Evolutionary conservation across 2,888 invertebrate genomes (phyloP).

Genomic region (Meteorus cinctellus): DNA sequence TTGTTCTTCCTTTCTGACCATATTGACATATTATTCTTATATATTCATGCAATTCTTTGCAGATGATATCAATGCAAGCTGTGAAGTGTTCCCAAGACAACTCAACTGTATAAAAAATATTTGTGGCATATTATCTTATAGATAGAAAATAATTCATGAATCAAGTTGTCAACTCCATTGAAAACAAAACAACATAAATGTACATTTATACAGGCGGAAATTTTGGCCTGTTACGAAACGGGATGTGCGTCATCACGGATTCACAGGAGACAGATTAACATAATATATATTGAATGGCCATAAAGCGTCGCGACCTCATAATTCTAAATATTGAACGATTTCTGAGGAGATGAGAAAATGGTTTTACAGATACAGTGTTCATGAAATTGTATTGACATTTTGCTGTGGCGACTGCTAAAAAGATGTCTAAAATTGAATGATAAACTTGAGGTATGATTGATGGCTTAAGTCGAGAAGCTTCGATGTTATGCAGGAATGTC

Average conservation of each 20-base stretch:
- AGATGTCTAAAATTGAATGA: not conserved
- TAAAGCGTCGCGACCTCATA: conserved; percentile 38
- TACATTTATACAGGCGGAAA: no score
- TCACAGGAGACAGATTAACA: not conserved
- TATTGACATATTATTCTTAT: no score
- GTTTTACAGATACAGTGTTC: not conserved
- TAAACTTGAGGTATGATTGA: no score
- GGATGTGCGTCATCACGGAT: not conserved
- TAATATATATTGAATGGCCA: conserved; percentile 7
- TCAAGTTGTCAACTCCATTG: conserved; percentile 19
- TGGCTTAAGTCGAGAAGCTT: no score
- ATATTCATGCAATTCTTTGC: no score
- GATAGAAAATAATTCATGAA: no score
- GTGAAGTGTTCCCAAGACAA: no score
- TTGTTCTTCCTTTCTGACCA: no score
- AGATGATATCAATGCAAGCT: no score
- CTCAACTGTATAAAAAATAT: no score
- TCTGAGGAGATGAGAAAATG: not conserved
- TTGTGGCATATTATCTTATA: no score
- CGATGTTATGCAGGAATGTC: no score
- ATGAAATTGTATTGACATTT: not conserved
- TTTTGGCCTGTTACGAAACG: not conserved
- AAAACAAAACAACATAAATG: not conserved
- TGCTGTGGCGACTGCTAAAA: not conserved
- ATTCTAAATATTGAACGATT: conserved; percentile 24